Conservation (phyloP, 2,797 vertebrate genomes). For the Gastrophryne carolinensis region DNA sequence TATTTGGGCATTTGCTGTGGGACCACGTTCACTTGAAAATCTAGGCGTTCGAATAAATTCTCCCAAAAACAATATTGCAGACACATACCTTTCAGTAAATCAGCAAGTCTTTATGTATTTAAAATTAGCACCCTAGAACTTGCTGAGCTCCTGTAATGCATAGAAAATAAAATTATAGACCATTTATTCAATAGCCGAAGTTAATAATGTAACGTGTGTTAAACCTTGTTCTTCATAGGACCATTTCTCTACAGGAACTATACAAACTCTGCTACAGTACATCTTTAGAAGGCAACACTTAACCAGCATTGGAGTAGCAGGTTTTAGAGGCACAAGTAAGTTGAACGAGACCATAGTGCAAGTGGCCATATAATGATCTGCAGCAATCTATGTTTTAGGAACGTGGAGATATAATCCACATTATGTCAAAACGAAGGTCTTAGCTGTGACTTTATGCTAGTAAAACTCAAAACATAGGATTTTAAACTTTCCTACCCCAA, state of each 20-base stretch:
- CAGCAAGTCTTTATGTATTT: background rate
- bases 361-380: conserved; percentile 34
- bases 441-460: background rate
- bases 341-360: conserved; percentile 36
- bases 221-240: background rate
- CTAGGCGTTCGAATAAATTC: too few species aligned
- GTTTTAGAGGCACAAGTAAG: conserved; percentile 46
- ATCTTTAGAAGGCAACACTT: conserved; percentile 21
- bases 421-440: background rate
- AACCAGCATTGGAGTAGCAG: background rate
- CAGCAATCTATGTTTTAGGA: conserved; percentile 27
- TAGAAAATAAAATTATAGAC: background rate
- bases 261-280: conserved; percentile 33
- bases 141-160: background rate
- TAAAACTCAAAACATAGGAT: too few species aligned
- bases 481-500: too few species aligned
- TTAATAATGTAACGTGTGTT: background rate
- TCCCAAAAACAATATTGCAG: too few species aligned
- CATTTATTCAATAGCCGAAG: too few species aligned
- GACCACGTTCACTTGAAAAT: too few species aligned
- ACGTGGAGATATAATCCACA: background rate
- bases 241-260: background rate
- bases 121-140: background rate
- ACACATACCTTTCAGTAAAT: background rate
- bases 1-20: too few species aligned